A percentile compares a stretch with the other conserved stretches of the same genome.
Conservation (phyloP, 37 sponge, comb jelly and placozoan genomes). For the Ianthella basta region DNA sequence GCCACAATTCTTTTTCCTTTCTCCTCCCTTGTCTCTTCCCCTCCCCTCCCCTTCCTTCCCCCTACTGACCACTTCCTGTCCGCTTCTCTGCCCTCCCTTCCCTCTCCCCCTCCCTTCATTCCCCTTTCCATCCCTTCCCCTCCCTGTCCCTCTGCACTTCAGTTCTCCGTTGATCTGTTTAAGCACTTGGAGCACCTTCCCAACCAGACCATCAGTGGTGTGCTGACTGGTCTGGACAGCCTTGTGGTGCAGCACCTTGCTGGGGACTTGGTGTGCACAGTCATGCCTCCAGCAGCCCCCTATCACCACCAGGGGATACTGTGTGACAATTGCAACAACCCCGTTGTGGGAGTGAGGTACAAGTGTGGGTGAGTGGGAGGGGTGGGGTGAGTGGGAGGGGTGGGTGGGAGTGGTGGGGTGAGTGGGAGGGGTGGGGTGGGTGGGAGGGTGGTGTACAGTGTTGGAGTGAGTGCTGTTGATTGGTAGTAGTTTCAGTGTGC, state of each 20-base stretch:
- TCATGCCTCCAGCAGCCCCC: conserved; percentile 20
- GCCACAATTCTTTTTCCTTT: too few relatives aligned
- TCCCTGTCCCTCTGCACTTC: not conserved
- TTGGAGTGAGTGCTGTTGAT: not conserved
- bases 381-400: too few relatives aligned
- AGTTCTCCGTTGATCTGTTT: conserved; percentile 21
- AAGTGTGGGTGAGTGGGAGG: conserved; percentile 83
- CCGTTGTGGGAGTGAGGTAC: conserved; percentile 73
- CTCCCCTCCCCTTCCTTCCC: not conserved
- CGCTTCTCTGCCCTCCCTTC: not conserved
- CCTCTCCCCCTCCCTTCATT: not conserved
- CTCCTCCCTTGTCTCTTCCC: too few relatives aligned
- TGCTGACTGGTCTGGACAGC: conserved; percentile 24
- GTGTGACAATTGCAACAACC: conserved; percentile 71
- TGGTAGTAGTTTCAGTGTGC: not conserved
- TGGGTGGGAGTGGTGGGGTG: too few relatives aligned
- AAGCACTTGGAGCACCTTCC: conserved; percentile 22
- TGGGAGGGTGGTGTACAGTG: too few relatives aligned
- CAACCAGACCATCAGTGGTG: conserved; percentile 40
- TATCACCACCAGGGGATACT: conserved; percentile 51
- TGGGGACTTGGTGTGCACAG: not conserved
- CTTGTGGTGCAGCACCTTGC: conserved; percentile 9
- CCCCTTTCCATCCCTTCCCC: conserved; percentile 6
- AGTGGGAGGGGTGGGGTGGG: too few relatives aligned
- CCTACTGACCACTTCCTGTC: not conserved